Base-by-base conservation (phyloP, 2,113 vertebrate species). In the Thomomys bottae region DNA sequence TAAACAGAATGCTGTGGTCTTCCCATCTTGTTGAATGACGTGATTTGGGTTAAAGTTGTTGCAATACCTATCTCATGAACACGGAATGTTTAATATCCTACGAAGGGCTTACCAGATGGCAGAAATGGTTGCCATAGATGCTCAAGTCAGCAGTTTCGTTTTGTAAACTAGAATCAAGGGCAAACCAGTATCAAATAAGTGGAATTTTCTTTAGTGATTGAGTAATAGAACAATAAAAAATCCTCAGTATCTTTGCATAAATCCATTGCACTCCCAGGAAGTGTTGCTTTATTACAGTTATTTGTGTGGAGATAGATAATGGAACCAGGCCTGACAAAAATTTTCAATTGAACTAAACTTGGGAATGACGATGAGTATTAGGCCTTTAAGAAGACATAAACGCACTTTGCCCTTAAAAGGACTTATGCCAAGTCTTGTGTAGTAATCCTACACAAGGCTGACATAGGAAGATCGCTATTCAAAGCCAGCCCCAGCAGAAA, bases 221-320 rank as follows among this genome's bases (percentile, higher is more conserved):
- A 54, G 8, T 91, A 30, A 36, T 90, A 38, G 38, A 87, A 63
- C 54, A 79, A 38, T 68, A 84, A 23, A 34, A 23, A 38, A 14
- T 80, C 36, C 8, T 84, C 90, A 93, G 61, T 88, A 40, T n/a
- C 93, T 96, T 92, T 54, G 57, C 81, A 81, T 66, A 96, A 92
- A 82, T 83, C 45, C 94, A 66, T 92, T 94, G 64, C 78, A 90
- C 94, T 94, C 85, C 91, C 93, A 96, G 95, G 79, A 92, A 28
- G 82, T 90, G 96, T 94, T 95, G 87, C 24, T 10, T 92, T 91
- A 84, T 59, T 59, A 30, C 0, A 30, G 32, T 82, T 93, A 91
- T 95, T 81, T 75, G 26, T 73, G 2, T 81, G 18, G 63, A 45
- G 12, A 7, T 30, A 5, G 6, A 36, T 59, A 61, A 85, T 3